A percentile compares a stretch with the other conserved stretches of the same genome.
Conservation (phyloP, 2,797 vertebrate genomes). For the Lutjanus argentimaculatus region DNA sequence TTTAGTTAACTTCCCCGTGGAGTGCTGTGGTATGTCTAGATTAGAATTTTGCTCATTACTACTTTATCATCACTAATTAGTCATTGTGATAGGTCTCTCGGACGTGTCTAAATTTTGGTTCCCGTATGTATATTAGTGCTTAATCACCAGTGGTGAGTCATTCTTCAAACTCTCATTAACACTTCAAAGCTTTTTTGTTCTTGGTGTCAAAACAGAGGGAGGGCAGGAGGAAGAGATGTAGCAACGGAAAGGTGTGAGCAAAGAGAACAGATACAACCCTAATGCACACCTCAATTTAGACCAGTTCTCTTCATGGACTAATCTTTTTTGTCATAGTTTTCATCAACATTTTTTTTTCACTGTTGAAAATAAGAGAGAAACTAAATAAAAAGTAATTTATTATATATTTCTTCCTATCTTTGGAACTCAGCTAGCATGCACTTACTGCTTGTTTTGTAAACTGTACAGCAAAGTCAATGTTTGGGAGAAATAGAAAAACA, state of each 20-base stretch:
- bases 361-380: too few relatives aligned
- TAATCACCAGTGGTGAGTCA: conserved; percentile 71
- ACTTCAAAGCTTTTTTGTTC: conserved; percentile 62
- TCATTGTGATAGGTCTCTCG: conserved; percentile 54
- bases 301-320: too few relatives aligned
- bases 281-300: conserved; percentile 8
- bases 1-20: conserved; percentile 50
- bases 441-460: too few relatives aligned
- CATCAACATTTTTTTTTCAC: too few relatives aligned
- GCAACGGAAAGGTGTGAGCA: conserved; percentile 26
- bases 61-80: conserved; percentile 71
- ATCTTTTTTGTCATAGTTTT: too few relatives aligned
- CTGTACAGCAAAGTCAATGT: too few relatives aligned
- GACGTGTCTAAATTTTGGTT: conserved; percentile 54
- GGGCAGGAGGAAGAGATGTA: conserved; percentile 13
- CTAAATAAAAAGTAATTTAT: too few relatives aligned
- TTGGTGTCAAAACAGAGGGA: conserved; percentile 35
- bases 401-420: too few relatives aligned
- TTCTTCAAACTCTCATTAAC: conserved; percentile 74
- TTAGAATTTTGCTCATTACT: conserved; percentile 63
- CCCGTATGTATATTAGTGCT: conserved; percentile 59
- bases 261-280: conserved; percentile 18
- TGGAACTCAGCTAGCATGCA: too few relatives aligned
- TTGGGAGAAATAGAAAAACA: too few relatives aligned
- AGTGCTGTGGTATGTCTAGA: conserved; percentile 43